Conservation (phyloP, 2,797 vertebrate genomes). For the Rhinella marina region DNA sequence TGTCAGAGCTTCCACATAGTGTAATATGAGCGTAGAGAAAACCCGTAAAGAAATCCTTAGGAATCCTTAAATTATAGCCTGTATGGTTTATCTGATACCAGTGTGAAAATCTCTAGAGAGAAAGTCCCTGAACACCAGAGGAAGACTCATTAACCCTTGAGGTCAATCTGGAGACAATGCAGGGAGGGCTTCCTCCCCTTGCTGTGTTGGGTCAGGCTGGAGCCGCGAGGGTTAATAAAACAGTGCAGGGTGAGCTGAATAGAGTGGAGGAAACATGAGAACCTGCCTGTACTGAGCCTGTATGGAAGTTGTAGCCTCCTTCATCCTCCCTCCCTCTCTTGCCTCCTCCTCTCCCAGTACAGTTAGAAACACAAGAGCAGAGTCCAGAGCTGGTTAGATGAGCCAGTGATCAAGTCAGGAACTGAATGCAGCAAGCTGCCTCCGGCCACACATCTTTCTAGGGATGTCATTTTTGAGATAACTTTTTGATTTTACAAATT, state of each 20-base stretch:
- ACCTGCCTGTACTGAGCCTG: slow-evolving; percentile 53
- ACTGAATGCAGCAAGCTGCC: slow-evolving; percentile 2
- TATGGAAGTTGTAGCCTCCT: slow-evolving; percentile 50
- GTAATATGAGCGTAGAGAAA: slow-evolving; percentile 22
- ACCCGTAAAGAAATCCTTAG: slow-evolving; percentile 36
- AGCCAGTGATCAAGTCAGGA: slow-evolving; percentile 5
- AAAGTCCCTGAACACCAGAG: slow-evolving; percentile 29
- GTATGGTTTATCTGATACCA: slow-evolving; percentile 40
- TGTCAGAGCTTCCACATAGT: neutral
- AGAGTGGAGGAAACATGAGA: slow-evolving; percentile 56
- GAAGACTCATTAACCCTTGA: slow-evolving; percentile 44
- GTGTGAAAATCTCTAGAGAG: slow-evolving; percentile 41
- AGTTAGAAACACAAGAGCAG: slow-evolving; percentile 38
- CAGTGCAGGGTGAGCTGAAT: slow-evolving; percentile 24
- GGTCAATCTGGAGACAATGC: neutral
- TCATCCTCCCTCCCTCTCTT: slow-evolving; percentile 33
- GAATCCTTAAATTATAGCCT: slow-evolving; percentile 51
- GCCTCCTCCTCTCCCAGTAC: slow-evolving; percentile 54
- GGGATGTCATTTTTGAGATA: neutral
- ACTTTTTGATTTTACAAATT: neutral
- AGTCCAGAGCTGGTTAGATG: slow-evolving; percentile 30
- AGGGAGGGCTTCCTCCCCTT: neutral
- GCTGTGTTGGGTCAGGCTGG: slow-evolving; percentile 5
- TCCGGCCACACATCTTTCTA: slow-evolving; percentile 32
- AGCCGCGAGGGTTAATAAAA: slow-evolving; percentile 38